A percentile compares a stretch with the other conserved stretches of the same genome.
Conservation (phyloP, 2,888 invertebrate genomes). For the Atethmia centrago region DNA sequence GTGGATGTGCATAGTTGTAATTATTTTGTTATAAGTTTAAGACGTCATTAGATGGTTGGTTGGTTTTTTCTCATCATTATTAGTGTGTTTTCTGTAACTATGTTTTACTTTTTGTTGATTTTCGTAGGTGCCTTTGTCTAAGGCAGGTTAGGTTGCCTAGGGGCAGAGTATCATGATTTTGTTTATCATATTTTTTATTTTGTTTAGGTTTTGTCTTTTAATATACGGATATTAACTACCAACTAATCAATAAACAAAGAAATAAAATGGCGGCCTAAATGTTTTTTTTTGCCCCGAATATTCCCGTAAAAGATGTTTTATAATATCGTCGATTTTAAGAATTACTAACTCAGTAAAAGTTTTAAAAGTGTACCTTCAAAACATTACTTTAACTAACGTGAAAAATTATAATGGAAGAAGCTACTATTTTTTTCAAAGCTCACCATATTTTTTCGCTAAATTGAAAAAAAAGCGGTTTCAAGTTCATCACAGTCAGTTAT, state of each 20-base stretch:
- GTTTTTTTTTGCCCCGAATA: background rate
- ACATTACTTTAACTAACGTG: background rate
- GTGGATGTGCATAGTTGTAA: slow-evolving; percentile 60
- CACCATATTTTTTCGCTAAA: slow-evolving; percentile 30
- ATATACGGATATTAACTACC: background rate
- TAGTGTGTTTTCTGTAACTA: slow-evolving; percentile 6
- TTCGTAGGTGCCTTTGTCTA: background rate
- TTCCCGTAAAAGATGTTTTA: background rate
- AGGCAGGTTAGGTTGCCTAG: background rate
- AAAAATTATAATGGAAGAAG: background rate
- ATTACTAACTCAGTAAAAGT: background rate
- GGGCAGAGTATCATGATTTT: background rate
- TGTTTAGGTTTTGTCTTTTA: background rate
- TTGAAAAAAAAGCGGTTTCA: slow-evolving; percentile 66
- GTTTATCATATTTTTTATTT: background rate
- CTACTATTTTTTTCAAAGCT: background rate
- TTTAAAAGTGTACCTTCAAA: background rate
- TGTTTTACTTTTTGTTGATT: slow-evolving; percentile 20
- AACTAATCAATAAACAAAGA: too few species aligned
- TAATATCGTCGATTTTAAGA: background rate
- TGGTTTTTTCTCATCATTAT: slow-evolving; percentile 48
- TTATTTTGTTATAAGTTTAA: slow-evolving; percentile 74
- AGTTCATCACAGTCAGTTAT: slow-evolving; percentile 70
- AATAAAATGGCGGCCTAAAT: too few species aligned
- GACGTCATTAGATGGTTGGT: slow-evolving; percentile 63